Evolutionary conservation across 1,140 invertebrate genomes (phyloP), one percentile per base, ranked within the genome.

Genomic region (Drosophila nigrodunni): DNA sequence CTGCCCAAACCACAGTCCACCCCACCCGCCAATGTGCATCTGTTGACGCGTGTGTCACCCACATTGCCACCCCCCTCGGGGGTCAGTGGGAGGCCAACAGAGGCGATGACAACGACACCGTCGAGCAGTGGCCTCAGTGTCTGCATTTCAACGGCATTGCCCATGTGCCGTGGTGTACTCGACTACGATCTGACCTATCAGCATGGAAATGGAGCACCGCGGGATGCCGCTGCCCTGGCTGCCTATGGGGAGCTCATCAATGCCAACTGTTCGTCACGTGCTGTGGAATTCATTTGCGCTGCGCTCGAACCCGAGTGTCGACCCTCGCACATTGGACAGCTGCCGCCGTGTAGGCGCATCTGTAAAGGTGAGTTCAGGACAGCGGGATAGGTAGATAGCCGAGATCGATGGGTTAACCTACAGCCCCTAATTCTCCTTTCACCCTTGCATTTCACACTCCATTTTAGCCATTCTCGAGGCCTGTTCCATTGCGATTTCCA

Each of bases 281-380:
- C 94, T 0, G 92, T 93, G 18, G 94, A 95, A 70, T 95, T 95
- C 80, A 79, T 94, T 4, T 96, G 95, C 77, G 93, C 94, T 2
- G 91, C 95, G 21, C 88, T 96, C 39, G 95, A 96, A 79, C 95
- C 95, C 0, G 94, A 95, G 57, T 96, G 95, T 85, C 93, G 93
- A 41, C 94, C 94, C 1, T 90, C 92, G 39, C 94, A 94, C 1
- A 93, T 94, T 68, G 92, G 93, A 2, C 88, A 93, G 21, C 93
- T 95, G 74, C 94, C 94, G 66, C 95, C 95, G 0, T 96, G 95
- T 75, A 93, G 94, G 43, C 94, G 94, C 73, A 94, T 95, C 70
- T 96, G 95, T 75, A 94, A 94, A 94, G 94, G 95, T 95, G 92
- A 85, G 75, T 30, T 30, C 6, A 30, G 25, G 4, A 15, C 15